Evolutionary conservation across 2,888 invertebrate genomes (phyloP), one percentile per base, ranked within the genome.

Genomic region (Meandrusa payeni): DNA sequence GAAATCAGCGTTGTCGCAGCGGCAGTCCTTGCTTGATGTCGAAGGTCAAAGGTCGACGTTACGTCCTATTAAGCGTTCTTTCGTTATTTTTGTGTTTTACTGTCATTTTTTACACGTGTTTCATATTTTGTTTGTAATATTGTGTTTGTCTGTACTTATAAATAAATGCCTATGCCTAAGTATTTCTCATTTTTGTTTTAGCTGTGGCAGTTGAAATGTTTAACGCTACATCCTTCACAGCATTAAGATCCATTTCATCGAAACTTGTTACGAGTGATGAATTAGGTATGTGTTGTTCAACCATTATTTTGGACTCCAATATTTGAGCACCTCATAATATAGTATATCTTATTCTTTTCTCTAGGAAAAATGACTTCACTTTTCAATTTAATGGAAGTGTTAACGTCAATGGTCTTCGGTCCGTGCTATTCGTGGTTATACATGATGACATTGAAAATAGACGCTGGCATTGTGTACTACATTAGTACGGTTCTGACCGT

Each of bases 211-310:
- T 92, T 2, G 93, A 93, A 68, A 92, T 91, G 57, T 89, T 93
- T 46, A 93, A 93, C 59, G 93, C 93, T 1, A 93, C 93, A 2
- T 92, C 93, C 1, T 93, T 93, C 59, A 93, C 93, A 31, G 93
- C 93, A 1, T 89, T 93, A 74, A 77, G 93, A 59, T 93, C 93
- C 1, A 93, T 94, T 51, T 92, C 93, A 33, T 93, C 93, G 0
- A 94, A 94, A 75, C 72, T 93, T 38, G 92, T 92, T 22, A 89
- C 91, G 5, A 89, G 90, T 38, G 91, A 92, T 61, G 93, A 93
- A 85, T 79, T 93, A 50, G 93, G 93, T 91, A 88, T 81, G 75
- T 61, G 38, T 39, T 24, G 10, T 22, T 15, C 9, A 12, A 1
- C 4, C 11, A 29, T n/a, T 13, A 19, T 2, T 29, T 17, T 13